phyloP scores from a whole-genome alignment of 2,888 invertebrate species.

The Drosophila aldrichi region DNA sequence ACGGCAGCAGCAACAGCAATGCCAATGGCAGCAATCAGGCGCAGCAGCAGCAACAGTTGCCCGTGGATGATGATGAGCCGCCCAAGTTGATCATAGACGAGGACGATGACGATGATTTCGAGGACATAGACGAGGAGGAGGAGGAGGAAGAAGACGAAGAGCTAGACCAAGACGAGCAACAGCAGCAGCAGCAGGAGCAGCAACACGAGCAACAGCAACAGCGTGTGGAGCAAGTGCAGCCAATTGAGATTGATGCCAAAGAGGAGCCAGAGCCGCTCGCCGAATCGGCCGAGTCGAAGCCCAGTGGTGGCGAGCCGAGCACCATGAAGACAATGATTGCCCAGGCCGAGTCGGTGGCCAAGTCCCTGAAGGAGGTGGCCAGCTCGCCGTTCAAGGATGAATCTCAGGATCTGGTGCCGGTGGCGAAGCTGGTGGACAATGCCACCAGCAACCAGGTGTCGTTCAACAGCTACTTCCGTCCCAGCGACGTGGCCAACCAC shows the following conservation, averaged over 20 bases:
- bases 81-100: conserved; percentile 85
- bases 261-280: background rate
- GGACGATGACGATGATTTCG: conserved; percentile 79
- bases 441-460: conserved; percentile 87
- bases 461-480: conserved; percentile 89
- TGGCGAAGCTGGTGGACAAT: conserved; percentile 91
- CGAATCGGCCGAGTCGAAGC: conserved; percentile 83
- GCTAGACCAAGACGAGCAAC: conserved; percentile 12
- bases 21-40: conserved; percentile 2
- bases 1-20: background rate
- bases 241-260: background rate
- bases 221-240: conserved; percentile 2
- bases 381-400: conserved; percentile 86
- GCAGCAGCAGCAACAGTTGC: conserved; percentile 46
- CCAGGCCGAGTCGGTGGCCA: conserved; percentile 85
- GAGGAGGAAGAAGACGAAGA: conserved; percentile 30
- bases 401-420: conserved; percentile 90
- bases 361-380: conserved; percentile 83
- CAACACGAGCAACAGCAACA: conserved; percentile 36
- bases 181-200: conserved; percentile 64
- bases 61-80: conserved; percentile 87
- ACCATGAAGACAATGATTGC: conserved; percentile 87
- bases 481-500: conserved; percentile 84
- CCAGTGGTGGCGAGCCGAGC: conserved; percentile 5
- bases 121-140: conserved; percentile 63